Evolutionary conservation across 2,113 vertebrate species (phyloP).

Genomic region (Triplophysa siluroides): DNA sequence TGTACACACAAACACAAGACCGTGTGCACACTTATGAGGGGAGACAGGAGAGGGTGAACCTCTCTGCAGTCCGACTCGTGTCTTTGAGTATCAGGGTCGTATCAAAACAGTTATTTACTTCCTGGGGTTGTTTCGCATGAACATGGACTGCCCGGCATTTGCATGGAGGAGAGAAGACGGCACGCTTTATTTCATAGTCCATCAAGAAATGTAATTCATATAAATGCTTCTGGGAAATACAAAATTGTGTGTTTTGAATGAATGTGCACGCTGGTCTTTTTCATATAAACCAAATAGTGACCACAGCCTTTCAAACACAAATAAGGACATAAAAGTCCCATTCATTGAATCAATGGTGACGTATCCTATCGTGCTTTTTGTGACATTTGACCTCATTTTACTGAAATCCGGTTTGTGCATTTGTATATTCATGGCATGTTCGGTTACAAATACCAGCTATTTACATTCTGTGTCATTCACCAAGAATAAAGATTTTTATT

Average conservation of each 20-base stretch:
- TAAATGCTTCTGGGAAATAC: background rate
- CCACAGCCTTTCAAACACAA: no score
- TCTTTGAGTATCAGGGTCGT: background rate
- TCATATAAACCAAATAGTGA: background rate
- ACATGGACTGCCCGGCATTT: background rate
- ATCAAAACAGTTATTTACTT: constrained; percentile 4
- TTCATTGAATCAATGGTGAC: no score
- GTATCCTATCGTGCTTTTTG: no score
- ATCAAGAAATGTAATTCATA: no score
- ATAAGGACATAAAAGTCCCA: no score
- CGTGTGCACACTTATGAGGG: constrained; percentile 45
- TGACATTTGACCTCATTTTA: no score
- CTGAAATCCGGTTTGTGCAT: no score
- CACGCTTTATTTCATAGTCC: background rate
- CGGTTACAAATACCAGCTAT: no score
- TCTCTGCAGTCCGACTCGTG: constrained; percentile 31
- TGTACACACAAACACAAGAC: constrained; percentile 58
- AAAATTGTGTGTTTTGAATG: background rate
- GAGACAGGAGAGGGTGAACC: constrained; percentile 34
- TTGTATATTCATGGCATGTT: no score
- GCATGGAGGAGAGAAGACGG: background rate
- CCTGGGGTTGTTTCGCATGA: background rate
- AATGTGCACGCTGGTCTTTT: background rate
- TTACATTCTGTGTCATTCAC: no score
- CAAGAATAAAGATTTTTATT: no score